A percentile compares a stretch with the other conserved stretches of the same genome.
These are phyloP conservation scores for Ceramica pisi DNA, from an alignment of 2,888 invertebrate species.

Conservation along the genomic window DNA sequence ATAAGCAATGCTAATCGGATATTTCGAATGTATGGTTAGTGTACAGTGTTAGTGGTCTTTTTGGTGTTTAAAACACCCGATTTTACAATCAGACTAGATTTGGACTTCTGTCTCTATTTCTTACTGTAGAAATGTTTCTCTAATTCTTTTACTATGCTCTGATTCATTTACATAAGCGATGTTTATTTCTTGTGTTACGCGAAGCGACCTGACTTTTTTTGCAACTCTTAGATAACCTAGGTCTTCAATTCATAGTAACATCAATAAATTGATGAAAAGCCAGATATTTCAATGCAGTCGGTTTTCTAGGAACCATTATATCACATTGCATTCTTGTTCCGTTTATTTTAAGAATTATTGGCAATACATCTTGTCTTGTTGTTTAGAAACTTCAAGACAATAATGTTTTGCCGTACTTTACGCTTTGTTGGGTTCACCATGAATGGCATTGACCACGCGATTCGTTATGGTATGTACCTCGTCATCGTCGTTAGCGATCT, in stretches of 20 bases:
- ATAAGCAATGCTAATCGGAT: slow-evolving; percentile 70
- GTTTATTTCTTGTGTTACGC: not conserved
- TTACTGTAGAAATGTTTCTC: not conserved
- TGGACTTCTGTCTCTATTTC: not conserved
- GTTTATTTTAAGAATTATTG: slow-evolving; percentile 42
- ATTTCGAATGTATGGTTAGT: slow-evolving; percentile 48
- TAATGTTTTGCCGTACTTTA: slow-evolving; percentile 66
- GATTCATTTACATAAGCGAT: not conserved
- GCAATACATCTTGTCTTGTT: slow-evolving; percentile 37
- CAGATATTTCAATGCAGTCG: not conserved
- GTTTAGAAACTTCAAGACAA: slow-evolving; percentile 62
- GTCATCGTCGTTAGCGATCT: slow-evolving; percentile 67
- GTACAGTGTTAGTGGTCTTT: slow-evolving; percentile 11
- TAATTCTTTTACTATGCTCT: not conserved
- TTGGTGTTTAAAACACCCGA: not conserved
- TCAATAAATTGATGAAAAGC: not conserved
- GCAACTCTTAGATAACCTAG: not conserved
- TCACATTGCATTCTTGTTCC: not conserved
- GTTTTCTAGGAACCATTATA: slow-evolving; percentile 4
- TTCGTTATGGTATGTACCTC: slow-evolving; percentile 70
- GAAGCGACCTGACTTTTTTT: not conserved
- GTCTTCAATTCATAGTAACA: not conserved
- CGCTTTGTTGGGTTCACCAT: slow-evolving; percentile 66
- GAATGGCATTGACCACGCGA: slow-evolving; percentile 73
- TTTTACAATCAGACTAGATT: not conserved